Percentiles rank a stretch among this genome's conserved stretches.
Conservation (phyloP, 2,888 invertebrate genomes). For the Acanthosepion lycidas region DNA sequence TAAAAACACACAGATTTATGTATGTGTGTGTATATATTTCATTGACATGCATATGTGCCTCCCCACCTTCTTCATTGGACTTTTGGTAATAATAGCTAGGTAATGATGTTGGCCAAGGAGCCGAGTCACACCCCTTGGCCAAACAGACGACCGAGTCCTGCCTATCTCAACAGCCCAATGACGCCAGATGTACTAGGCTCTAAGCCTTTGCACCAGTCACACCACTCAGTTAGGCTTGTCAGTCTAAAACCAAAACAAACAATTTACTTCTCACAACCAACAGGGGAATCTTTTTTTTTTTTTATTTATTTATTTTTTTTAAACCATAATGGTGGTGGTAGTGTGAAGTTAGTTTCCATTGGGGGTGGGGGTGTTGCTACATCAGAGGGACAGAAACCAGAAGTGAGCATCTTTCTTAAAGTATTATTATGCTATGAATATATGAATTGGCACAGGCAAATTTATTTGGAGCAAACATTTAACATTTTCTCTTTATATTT, state of each 20-base stretch:
- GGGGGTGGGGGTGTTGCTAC: not conserved
- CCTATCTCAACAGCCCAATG: not conserved
- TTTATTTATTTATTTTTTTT: too few relatives aligned
- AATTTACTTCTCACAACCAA: not conserved
- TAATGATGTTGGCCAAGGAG: not conserved
- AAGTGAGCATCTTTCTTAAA: constrained; percentile 7
- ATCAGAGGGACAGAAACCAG: not conserved
- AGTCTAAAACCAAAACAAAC: constrained; percentile 22
- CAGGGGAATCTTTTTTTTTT: not conserved
- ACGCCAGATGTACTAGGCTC: constrained; percentile 23
- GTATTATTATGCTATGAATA: constrained; percentile 6
- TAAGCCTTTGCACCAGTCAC: constrained; percentile 1
- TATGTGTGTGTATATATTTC: not conserved
- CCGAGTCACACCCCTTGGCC: not conserved
- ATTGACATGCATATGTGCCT: not conserved
- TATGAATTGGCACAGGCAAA: not conserved
- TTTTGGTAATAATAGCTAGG: not conserved
- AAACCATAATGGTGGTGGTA: not conserved
- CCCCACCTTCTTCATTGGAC: not conserved
- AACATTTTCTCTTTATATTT: not conserved
- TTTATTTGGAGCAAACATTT: not conserved
- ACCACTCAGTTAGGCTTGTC: not conserved
- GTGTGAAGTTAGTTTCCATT: not conserved
- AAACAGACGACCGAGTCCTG: not conserved
- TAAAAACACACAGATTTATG: not conserved